Conservation (phyloP, 2,888 invertebrate species). For the Coenonympha arcania region DNA sequence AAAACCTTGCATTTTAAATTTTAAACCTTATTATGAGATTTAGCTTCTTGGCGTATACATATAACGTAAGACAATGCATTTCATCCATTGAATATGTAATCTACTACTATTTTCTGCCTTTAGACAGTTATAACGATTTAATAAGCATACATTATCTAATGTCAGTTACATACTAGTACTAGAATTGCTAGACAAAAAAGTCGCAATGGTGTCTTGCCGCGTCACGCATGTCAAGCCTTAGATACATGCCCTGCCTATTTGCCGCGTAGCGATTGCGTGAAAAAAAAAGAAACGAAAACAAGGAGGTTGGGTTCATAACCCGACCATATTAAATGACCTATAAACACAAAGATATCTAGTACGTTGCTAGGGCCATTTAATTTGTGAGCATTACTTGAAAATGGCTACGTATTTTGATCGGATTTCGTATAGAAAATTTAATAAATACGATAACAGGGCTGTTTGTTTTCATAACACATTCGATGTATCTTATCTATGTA, state of each 20-base stretch:
- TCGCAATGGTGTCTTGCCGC: conserved; percentile 11
- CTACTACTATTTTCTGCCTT: no score
- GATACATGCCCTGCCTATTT: conserved; percentile 41
- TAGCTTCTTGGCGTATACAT: no score
- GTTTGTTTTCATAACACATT: conserved; percentile 29
- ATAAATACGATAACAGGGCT: conserved; percentile 25
- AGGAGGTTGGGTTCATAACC: conserved; percentile 53
- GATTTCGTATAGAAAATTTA: conserved; percentile 24
- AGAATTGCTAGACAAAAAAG: background rate
- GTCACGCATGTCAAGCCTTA: conserved; percentile 41
- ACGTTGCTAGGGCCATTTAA: conserved; percentile 29
- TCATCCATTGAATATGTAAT: no score
- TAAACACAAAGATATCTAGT: conserved; percentile 46
- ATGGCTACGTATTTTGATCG: conserved; percentile 37
- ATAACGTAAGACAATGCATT: no score
- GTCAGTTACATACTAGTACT: no score
- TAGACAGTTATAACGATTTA: no score
- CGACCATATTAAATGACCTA: conserved; percentile 40
- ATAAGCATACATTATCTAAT: no score
- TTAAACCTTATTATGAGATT: no score
- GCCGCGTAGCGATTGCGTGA: conserved; percentile 45
- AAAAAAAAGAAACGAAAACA: conserved; percentile 54
- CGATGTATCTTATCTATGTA: conserved; percentile 9
- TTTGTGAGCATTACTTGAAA: conserved; percentile 31
- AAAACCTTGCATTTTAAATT: no score